These are phyloP conservation scores for Habropoda laboriosa DNA, from an alignment of 1,140 invertebrate genomes.

Conservation along the genomic window DNA sequence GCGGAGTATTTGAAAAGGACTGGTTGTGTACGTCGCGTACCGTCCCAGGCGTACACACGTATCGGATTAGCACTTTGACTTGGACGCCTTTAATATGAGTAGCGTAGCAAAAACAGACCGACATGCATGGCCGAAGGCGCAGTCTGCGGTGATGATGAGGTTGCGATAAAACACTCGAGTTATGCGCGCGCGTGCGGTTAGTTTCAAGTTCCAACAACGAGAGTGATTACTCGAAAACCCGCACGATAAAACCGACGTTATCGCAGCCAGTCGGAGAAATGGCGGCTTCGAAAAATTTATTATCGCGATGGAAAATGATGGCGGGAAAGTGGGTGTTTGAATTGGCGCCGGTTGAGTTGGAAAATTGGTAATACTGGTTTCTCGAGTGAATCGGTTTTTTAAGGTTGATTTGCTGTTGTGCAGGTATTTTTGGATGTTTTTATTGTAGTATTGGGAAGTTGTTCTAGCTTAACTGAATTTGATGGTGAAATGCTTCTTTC, in stretches of 20 bases:
- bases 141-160: constrained; percentile 64
- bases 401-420: no score
- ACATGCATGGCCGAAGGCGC: constrained; percentile 62
- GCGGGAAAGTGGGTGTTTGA: no score
- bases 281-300: no score
- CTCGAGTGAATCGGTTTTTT: no score
- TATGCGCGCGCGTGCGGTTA: constrained; percentile 63
- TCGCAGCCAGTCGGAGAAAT: constrained; percentile 14
- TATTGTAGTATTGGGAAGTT: no score
- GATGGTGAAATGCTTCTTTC: no score
- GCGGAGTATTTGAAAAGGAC: constrained; percentile 40
- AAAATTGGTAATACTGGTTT: no score
- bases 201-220: constrained; percentile 62
- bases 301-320: no score
- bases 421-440: no score
- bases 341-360: no score
- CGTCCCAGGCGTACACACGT: constrained; percentile 38
- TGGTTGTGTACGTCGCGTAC: constrained; percentile 36
- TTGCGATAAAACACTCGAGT: constrained; percentile 65
- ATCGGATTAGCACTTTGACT: constrained; percentile 65
- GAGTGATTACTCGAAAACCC: constrained; percentile 60
- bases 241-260: constrained; percentile 45
- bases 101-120: constrained; percentile 67
- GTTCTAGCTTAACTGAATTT: no score
- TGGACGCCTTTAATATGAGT: constrained; percentile 54